Evolutionary conservation across 2,113 vertebrate species (phyloP).

Genomic region (Melanostigma gelatinosum): DNA sequence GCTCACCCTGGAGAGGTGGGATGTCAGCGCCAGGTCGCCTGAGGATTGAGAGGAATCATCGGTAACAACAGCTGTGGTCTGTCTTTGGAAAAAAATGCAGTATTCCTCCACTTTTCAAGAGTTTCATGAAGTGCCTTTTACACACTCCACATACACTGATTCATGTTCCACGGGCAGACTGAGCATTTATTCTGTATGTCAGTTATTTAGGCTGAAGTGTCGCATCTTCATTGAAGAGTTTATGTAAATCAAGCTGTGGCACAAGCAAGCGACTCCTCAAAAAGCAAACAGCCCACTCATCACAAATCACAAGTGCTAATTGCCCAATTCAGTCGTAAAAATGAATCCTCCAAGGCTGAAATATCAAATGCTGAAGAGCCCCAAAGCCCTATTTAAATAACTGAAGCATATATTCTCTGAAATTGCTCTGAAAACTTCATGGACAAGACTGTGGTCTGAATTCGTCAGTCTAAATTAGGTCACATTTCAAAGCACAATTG

Average conservation of each 20-base stretch:
- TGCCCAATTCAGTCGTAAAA: neutral
- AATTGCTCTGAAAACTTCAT: neutral
- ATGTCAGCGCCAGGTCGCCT: slow-evolving; percentile 7
- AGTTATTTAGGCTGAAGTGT: slow-evolving; percentile 8
- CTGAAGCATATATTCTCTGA: neutral
- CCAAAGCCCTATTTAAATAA: neutral
- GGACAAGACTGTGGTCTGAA: neutral
- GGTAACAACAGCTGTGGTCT: neutral
- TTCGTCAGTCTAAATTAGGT: neutral
- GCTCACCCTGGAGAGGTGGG: slow-evolving; percentile 26
- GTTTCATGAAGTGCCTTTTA: slow-evolving; percentile 27
- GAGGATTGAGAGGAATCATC: slow-evolving; percentile 7
- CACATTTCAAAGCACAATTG: neutral
- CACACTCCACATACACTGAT: slow-evolving; percentile 13
- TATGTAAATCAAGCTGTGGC: neutral
- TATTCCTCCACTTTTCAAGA: neutral
- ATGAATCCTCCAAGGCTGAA: slow-evolving; percentile 10
- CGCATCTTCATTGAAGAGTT: neutral
- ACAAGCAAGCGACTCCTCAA: neutral
- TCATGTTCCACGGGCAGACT: neutral
- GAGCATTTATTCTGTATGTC: neutral
- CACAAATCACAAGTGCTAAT: slow-evolving; percentile 6
- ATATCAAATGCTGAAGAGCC: neutral
- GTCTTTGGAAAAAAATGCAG: slow-evolving; percentile 6
- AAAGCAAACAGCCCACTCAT: slow-evolving; percentile 2